Evolutionary conservation across 2,113 vertebrate species (phyloP).

Genomic region (Oenanthe melanoleuca): DNA sequence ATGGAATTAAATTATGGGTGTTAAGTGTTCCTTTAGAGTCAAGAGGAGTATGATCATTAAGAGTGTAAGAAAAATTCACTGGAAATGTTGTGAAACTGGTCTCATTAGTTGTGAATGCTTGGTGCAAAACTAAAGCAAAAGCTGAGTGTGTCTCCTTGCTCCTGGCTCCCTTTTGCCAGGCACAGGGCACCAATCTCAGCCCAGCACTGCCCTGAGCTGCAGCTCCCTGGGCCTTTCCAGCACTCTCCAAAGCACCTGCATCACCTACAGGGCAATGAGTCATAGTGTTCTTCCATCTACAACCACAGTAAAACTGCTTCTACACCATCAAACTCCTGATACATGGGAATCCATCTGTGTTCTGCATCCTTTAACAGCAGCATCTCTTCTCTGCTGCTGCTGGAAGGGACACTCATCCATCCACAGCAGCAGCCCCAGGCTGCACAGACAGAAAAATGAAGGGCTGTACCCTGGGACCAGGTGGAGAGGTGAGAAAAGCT

Average conservation of each 20-base stretch:
- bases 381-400: neutral
- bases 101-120: neutral
- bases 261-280: neutral
- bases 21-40: neutral
- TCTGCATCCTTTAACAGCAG: neutral
- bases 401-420: fast-evolving
- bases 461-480: neutral
- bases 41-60: neutral
- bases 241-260: neutral
- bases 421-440: neutral
- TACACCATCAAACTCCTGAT: neutral
- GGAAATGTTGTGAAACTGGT: neutral
- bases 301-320: neutral
- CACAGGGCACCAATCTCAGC: fast-evolving
- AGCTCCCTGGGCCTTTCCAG: neutral
- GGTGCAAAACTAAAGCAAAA: neutral
- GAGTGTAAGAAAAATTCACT: neutral
- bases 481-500: neutral
- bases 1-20: neutral
- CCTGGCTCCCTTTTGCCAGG: neutral
- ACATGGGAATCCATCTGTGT: neutral
- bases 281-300: fast-evolving
- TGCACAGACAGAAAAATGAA: neutral
- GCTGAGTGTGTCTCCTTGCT: neutral
- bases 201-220: too few relatives aligned